These are phyloP conservation scores for Heterohyrax brucei DNA, from an alignment of 2,797 vertebrate genomes.

Conservation along the genomic window DNA sequence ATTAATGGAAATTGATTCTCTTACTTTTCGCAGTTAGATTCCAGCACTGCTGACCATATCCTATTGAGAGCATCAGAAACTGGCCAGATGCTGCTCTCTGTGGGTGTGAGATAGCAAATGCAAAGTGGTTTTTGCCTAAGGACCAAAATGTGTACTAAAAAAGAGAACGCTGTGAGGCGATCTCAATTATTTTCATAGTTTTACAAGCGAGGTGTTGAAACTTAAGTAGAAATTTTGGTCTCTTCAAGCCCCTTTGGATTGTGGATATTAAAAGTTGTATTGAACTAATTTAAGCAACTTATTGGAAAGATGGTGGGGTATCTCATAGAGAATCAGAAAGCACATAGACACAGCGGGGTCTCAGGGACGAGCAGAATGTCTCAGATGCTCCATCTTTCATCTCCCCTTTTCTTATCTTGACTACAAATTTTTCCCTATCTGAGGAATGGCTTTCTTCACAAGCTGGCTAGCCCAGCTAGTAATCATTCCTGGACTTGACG, in stretches of 20 bases:
- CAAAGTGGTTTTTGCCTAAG: conserved; percentile 60
- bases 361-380: not conserved
- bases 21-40: not conserved
- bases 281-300: not conserved
- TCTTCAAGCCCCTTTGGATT: not conserved
- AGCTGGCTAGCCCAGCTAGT: not conserved
- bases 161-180: conserved; percentile 10
- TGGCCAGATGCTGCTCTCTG: conserved; percentile 47
- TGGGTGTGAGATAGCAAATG: conserved; percentile 66
- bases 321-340: not conserved
- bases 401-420: not conserved
- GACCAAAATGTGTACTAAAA: conserved; percentile 55
- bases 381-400: not conserved
- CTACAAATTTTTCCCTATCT: not conserved
- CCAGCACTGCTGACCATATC: not conserved
- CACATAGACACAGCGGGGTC: not conserved
- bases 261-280: not conserved
- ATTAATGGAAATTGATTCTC: conserved; percentile 26
- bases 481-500: too few relatives aligned
- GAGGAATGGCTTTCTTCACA: not conserved
- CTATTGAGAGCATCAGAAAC: conserved; percentile 34
- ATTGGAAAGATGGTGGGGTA: not conserved
- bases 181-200: not conserved
- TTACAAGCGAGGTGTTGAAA: not conserved
- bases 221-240: not conserved